Evolutionary conservation across 2,113 vertebrate species (phyloP).

Genomic region (Aythya baeri): DNA sequence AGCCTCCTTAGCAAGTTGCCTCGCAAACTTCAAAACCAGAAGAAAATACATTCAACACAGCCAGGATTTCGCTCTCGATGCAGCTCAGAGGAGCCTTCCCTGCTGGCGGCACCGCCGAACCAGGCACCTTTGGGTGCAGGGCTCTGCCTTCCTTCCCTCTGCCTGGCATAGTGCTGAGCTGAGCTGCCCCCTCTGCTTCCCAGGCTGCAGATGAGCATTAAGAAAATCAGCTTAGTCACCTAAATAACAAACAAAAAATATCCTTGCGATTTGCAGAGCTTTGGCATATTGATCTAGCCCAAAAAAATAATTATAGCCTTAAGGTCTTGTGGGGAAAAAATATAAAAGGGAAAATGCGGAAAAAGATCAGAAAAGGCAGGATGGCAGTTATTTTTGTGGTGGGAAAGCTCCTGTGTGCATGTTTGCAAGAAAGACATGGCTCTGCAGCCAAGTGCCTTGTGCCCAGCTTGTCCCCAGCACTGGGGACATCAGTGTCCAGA

Average conservation of each 20-base stretch:
- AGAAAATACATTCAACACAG: background rate
- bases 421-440: background rate
- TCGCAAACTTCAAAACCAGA: background rate
- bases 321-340: conserved; percentile 14
- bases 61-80: background rate
- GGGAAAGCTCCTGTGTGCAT: background rate
- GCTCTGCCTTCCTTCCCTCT: background rate
- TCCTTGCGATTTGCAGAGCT: conserved; percentile 8
- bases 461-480: background rate
- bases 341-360: background rate
- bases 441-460: background rate
- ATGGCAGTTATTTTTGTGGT: background rate
- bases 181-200: background rate
- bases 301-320: conserved; percentile 52
- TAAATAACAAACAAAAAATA: background rate
- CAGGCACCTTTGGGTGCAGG: background rate
- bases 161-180: background rate
- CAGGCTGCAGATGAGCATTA: background rate
- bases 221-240: background rate
- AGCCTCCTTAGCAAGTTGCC: conserved; percentile 11
- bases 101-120: fast-evolving
- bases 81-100: fast-evolving
- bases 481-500: background rate
- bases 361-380: background rate
- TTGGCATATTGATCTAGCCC: conserved; percentile 60